phyloP scores from a whole-genome alignment of 2,113 vertebrate genomes.

The Australoheros scitulus region DNA sequence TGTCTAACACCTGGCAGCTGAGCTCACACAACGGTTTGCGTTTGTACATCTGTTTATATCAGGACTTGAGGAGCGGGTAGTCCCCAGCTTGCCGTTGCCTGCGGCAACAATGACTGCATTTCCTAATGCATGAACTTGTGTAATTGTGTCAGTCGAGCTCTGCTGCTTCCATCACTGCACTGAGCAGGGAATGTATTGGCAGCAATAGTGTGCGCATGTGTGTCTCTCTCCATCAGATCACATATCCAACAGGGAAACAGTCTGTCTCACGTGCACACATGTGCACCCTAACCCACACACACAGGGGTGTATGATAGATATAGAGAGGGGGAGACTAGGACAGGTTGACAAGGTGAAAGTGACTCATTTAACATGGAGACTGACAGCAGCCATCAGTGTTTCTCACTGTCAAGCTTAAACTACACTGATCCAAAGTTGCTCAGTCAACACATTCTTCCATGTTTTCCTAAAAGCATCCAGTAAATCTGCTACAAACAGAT shows the following conservation, averaged over 20 bases:
- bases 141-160: conserved; percentile 62
- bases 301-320: background rate
- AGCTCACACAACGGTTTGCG: conserved; percentile 1
- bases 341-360: conserved; percentile 52
- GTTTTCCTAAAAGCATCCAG: too few species aligned
- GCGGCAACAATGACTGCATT: conserved; percentile 43
- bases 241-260: conserved; percentile 20
- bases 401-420: conserved; percentile 15
- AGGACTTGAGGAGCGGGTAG: conserved; percentile 15
- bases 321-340: conserved; percentile 19
- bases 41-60: background rate
- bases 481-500: too few species aligned
- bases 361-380: conserved; percentile 51
- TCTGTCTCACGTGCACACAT: background rate
- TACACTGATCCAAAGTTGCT: too few species aligned
- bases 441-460: too few species aligned
- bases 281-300: background rate
- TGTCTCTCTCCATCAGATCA: conserved; percentile 16
- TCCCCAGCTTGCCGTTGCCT: conserved; percentile 29
- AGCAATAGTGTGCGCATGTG: background rate
- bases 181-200: conserved; percentile 25
- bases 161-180: conserved; percentile 26
- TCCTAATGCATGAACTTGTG: conserved; percentile 55
- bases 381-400: conserved; percentile 35
- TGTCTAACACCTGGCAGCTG: conserved; percentile 49